A percentile compares a stretch with the other conserved stretches of the same genome.
These are phyloP conservation scores for Muscicapa adusta DNA, from an alignment of 2,113 vertebrate species.

Conservation along the genomic window DNA sequence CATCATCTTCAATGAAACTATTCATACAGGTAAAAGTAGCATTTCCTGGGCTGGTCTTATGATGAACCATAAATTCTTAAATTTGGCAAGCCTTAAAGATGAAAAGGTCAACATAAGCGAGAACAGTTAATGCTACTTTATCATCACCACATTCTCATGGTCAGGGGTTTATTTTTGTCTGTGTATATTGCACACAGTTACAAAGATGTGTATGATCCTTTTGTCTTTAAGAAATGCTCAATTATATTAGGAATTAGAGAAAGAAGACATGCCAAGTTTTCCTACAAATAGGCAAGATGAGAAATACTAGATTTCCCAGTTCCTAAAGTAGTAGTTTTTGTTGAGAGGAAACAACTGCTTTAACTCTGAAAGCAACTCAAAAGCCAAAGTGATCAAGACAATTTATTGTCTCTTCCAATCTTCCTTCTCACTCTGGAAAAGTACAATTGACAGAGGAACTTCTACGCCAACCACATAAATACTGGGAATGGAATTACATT, in stretches of 20 bases:
- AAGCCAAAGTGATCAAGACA: neutral
- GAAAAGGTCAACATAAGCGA: neutral
- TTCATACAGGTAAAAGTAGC: neutral
- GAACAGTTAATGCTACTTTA: neutral
- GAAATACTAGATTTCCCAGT: neutral
- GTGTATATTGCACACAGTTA: neutral
- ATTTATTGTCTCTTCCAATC: slow-evolving; percentile 6
- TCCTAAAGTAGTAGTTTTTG: neutral
- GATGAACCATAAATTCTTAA: neutral
- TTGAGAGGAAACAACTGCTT: neutral
- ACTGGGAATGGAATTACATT: slow-evolving; percentile 1
- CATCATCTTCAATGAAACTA: neutral
- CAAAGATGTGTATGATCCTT: neutral
- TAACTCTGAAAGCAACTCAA: neutral
- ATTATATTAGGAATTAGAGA: neutral
- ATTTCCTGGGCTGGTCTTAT: neutral
- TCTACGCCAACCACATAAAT: neutral
- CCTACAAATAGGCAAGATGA: neutral
- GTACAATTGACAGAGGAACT: slow-evolving; percentile 6
- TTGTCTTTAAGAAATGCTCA: neutral
- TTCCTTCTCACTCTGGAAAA: neutral
- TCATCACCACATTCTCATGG: neutral
- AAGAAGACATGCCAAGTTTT: neutral
- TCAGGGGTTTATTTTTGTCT: neutral
- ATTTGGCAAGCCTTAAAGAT: neutral